These are phyloP conservation scores for Drosophila rhopaloa DNA, from an alignment of 1,140 invertebrate genomes.

Conservation along the genomic window DNA sequence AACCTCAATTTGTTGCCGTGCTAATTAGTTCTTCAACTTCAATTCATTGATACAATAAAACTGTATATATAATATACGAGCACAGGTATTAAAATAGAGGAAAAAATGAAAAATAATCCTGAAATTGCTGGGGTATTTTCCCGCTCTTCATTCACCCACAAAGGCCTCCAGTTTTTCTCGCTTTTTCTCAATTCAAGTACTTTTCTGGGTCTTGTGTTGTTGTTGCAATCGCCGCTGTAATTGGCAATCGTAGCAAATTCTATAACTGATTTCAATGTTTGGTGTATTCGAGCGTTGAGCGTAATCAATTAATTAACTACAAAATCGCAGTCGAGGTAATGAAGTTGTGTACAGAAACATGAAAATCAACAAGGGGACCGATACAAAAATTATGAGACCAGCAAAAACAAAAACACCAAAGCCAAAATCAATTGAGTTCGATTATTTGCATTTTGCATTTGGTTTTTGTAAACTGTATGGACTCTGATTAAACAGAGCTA, in stretches of 20 bases:
- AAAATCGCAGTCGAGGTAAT: conserved; percentile 70
- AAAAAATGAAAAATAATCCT: conserved; percentile 9
- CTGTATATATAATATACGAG: not conserved
- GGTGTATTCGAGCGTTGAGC: conserved; percentile 68
- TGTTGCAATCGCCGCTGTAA: conserved; percentile 49
- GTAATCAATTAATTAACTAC: conserved; percentile 81
- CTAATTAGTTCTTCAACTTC: conserved; percentile 69
- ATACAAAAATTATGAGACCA: conserved; percentile 26
- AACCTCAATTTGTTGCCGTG: conserved; percentile 55
- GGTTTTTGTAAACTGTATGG: conserved; percentile 3
- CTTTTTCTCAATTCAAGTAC: conserved; percentile 34
- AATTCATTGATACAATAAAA: conserved; percentile 32
- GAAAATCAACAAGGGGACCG: conserved; percentile 30
- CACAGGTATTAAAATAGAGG: not conserved
- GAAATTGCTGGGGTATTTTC: conserved; percentile 13
- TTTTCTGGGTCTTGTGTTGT: conserved; percentile 20
- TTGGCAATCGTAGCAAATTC: conserved; percentile 75
- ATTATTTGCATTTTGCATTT: conserved; percentile 40
- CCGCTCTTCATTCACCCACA: not conserved
- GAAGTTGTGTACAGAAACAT: conserved; percentile 61
- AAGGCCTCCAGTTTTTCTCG: no score
- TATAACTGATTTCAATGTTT: conserved; percentile 53
- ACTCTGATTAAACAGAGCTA: conserved; percentile 31
- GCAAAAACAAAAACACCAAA: conserved; percentile 4
- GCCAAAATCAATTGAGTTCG: conserved; percentile 30